phyloP scores from a whole-genome alignment of 2,113 vertebrate species.

The Calyptomena viridis region DNA sequence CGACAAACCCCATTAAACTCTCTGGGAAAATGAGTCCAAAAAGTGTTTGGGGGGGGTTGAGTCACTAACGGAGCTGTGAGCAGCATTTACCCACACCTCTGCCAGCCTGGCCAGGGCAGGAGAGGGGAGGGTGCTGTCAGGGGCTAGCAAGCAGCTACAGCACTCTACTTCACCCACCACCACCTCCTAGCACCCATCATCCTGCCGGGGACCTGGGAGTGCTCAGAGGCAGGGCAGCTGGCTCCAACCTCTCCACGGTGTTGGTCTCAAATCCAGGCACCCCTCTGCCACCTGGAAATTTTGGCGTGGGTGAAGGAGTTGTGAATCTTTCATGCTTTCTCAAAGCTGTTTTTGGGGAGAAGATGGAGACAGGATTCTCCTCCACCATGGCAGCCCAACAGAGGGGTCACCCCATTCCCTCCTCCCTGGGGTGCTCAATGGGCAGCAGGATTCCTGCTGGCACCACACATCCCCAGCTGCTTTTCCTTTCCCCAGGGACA shows the following conservation, averaged over 20 bases:
- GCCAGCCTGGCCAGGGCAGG: neutral
- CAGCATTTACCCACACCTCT: neutral
- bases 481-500: neutral
- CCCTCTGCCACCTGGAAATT: neutral
- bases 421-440: fast-evolving
- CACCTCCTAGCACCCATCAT: neutral
- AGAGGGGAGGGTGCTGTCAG: neutral
- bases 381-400: neutral
- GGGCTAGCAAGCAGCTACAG: neutral
- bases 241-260: no score
- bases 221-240: neutral
- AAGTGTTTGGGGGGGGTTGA: slow-evolving; percentile 57
- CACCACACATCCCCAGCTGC: neutral
- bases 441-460: neutral
- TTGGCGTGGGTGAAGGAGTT: neutral
- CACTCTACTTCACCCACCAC: fast-evolving
- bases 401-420: fast-evolving
- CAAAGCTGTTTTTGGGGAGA: neutral
- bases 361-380: neutral
- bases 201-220: neutral
- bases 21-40: slow-evolving; percentile 67
- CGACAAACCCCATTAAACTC: slow-evolving; percentile 70
- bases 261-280: neutral
- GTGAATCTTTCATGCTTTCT: neutral
- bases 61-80: slow-evolving; percentile 29